Evolutionary conservation across 1,140 invertebrate genomes (phyloP), one percentile per base, ranked within the genome.

Genomic region (Drosophila yakuba): DNA sequence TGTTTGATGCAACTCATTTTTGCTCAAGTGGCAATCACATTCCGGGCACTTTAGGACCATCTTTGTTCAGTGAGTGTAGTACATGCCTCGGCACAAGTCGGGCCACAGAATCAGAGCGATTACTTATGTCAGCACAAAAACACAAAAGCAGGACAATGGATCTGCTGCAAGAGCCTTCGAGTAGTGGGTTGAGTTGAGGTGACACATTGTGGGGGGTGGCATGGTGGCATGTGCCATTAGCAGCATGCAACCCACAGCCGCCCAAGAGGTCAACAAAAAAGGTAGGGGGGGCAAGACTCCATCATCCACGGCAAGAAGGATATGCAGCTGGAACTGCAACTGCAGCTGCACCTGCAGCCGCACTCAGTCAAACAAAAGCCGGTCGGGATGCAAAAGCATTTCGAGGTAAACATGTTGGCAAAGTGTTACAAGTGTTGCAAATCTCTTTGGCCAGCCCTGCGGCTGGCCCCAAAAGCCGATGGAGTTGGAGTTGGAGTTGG

Each of bases 61-160:
- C 38, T 43, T 60, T 35, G 60, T 28, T 23, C 25, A 28, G 36
- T 59, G 60, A 45, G 43, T 61, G 35, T 38, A 50, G 45, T 28
- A 43, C 39, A 44, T 23, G 58, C 39, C 55, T 41, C 23, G 23
- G 54, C 39, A 51, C 35, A 52, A 35, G 41, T 25, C 56, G 57
- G 50, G 77, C 47, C 58, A 80, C 61, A 61, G 62, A 76, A 77
- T 77, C 74, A 62, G 63, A 77, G 74, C 69, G 83, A 76, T 88
- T 86, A 86, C 75, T 69, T 76, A 83, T 79, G 82, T 86, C 83
- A 86, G 79, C 83, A 84, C 54, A 88, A 75, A 72, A 74, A 54
- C 51, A 62, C 62, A 77, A 63, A 63, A 59, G 58, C 54, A 69
- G 55, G 58, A 80, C 62, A 84, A 71, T 86, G 61, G 47, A 66